These are phyloP conservation scores for Calliopsis andreniformis DNA, from an alignment of 1,140 invertebrate species.

Conservation along the genomic window DNA sequence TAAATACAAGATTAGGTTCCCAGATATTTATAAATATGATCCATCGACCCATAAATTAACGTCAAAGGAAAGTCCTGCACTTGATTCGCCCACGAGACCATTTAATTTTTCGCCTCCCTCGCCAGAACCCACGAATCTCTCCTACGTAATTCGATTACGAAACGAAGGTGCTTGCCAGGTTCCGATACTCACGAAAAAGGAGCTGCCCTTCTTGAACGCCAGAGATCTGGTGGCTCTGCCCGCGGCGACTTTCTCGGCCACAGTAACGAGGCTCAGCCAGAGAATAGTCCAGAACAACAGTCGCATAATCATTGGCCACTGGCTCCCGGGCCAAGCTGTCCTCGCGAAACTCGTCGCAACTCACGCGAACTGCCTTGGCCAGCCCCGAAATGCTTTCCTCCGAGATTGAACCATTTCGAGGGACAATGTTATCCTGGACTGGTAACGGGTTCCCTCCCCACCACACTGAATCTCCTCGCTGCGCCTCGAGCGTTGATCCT, in stretches of 20 bases:
- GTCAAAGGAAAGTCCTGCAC: no score
- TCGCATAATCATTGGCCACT: conserved; percentile 51
- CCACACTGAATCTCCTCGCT: not conserved
- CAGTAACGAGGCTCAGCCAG: conserved; percentile 47
- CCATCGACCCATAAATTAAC: no score
- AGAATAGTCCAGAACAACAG: conserved; percentile 59
- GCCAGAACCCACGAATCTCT: not conserved
- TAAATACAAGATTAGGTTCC: no score
- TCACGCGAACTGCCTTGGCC: conserved; percentile 35
- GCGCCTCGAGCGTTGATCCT: not conserved
- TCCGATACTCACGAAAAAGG: conserved; percentile 77
- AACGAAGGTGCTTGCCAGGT: not conserved
- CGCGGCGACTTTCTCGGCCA: conserved; percentile 10
- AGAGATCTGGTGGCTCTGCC: conserved; percentile 67
- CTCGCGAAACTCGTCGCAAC: conserved; percentile 49
- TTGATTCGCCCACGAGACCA: no score
- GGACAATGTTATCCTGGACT: conserved; percentile 20
- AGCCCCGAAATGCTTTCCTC: conserved; percentile 3
- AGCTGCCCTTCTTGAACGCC: conserved; percentile 76
- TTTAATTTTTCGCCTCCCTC: no score
- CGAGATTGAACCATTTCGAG: conserved; percentile 9
- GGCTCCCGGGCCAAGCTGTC: conserved; percentile 22
- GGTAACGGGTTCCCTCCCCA: conserved; percentile 28
- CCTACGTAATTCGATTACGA: not conserved
- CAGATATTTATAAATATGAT: no score